phyloP scores from a whole-genome alignment of 2,888 invertebrate species.

The Luperina testacea region DNA sequence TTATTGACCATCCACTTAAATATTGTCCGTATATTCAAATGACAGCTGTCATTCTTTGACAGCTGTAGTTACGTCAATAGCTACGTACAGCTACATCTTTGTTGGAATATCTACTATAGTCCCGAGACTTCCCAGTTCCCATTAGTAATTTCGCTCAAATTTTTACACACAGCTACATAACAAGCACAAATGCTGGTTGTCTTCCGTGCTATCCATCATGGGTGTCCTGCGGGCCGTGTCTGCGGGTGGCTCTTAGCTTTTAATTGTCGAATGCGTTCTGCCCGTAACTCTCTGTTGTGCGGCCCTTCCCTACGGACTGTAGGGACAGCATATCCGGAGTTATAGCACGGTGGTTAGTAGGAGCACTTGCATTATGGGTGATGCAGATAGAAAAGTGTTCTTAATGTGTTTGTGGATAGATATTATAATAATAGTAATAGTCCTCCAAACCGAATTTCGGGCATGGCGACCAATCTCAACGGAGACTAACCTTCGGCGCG shows the following conservation, averaged over 20 bases:
- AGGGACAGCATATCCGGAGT: conserved; percentile 53
- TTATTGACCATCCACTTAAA: not conserved
- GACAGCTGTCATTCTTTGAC: not conserved
- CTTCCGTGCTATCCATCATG: conserved; percentile 58
- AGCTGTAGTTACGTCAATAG: not conserved
- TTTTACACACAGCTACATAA: conserved; percentile 20
- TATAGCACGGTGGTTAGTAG: not conserved
- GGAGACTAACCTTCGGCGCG: too few relatives aligned
- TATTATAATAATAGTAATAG: too few relatives aligned
- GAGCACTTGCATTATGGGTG: not conserved
- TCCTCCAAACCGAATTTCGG: too few relatives aligned
- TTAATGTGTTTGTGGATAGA: too few relatives aligned
- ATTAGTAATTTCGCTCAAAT: conserved; percentile 36
- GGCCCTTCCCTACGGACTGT: conserved; percentile 50
- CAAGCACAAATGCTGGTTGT: conserved; percentile 35
- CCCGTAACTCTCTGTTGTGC: conserved; percentile 50
- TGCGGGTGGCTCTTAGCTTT: conserved; percentile 68
- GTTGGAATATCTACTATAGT: not conserved
- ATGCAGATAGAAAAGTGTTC: too few relatives aligned
- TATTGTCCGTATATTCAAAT: not conserved
- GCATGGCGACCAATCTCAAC: too few relatives aligned
- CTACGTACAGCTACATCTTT: not conserved
- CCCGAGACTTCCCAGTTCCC: not conserved
- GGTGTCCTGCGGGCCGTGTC: conserved; percentile 55
- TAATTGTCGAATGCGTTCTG: conserved; percentile 67